Evolutionary conservation across 2,797 vertebrate genomes (phyloP).

Genomic region (Netta rufina): DNA sequence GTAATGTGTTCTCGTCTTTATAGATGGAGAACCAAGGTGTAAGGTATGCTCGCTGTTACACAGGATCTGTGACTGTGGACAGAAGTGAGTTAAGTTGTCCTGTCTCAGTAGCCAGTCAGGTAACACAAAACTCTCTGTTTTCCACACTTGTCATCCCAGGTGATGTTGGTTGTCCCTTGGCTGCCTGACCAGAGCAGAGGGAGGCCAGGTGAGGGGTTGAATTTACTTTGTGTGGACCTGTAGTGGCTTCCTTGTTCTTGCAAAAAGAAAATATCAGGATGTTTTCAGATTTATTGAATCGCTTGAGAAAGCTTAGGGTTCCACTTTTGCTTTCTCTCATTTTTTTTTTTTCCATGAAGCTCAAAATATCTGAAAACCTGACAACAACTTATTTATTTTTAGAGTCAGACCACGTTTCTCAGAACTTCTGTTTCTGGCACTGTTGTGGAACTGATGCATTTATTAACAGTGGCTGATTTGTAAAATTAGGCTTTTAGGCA

Average conservation of each 20-base stretch:
- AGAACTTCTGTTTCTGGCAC: background rate
- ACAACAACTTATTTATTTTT: background rate
- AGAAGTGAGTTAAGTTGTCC: background rate
- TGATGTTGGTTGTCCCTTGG: background rate
- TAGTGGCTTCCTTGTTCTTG: background rate
- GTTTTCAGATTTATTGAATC: background rate
- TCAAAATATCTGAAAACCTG: background rate
- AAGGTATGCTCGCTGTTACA: background rate
- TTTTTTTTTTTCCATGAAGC: background rate
- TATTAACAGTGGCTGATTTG: background rate
- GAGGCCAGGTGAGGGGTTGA: background rate
- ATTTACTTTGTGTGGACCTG: background rate
- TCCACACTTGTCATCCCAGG: background rate
- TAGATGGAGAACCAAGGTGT: background rate
- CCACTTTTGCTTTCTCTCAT: background rate
- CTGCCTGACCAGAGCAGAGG: background rate
- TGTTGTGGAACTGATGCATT: background rate
- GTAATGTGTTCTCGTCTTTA: background rate
- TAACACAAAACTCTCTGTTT: background rate
- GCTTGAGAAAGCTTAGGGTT: background rate
- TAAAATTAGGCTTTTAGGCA: background rate
- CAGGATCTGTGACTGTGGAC: background rate
- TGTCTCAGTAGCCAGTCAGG: rapidly evolving
- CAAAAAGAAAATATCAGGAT: background rate
- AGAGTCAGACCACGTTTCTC: background rate